Evolutionary conservation across 2,888 invertebrate genomes (phyloP), one percentile per base, ranked within the genome.

Genomic region (Drosophila rubida): DNA sequence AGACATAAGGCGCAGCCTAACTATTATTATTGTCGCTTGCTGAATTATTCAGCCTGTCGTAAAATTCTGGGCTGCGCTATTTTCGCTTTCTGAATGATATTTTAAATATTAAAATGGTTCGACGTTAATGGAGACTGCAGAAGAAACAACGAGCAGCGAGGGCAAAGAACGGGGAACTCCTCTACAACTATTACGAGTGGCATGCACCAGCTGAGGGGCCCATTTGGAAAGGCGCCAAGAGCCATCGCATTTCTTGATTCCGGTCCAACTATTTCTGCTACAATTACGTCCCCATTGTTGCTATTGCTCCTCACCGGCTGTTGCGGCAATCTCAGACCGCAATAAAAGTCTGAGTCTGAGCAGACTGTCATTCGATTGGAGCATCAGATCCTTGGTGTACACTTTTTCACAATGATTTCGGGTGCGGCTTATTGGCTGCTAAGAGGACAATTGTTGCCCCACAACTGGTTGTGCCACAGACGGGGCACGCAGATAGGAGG

Each of bases 1-100:
- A 27, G 46, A 46, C 64, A 55, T 57, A 76, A 22, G 50, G 44
- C 49, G 60, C 61, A 80, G 68, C 45, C 66, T 25, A 50, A 59
- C 66, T 78, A 78, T 84, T 75, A 79, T 78, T 82, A 75, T 81
- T 81, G 79, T 78, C 67, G 59, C 64, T 71, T 69, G 62, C 50
- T 80, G 69, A 80, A 85, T 81, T 69, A 85, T 80, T 81, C 64
- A 81, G 19, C 45, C 8, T 35, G 32, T 61, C 50, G 58, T 70
- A 61, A 71, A 61, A 50, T 62, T 61, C 51, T 44, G 42, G 49
- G n/a, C 51, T 49, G 23, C 41, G 62, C 65, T 61, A 63, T 55
- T 66, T 61, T 62, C 23, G 57, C 66, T 50, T 58, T 66, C 44
- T 73, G 62, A 79, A 80, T 73, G 69, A 74, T 73, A 69, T 69